Base-by-base conservation (phyloP, 2,888 invertebrate genomes). In the Odiellus spinosus region DNA sequence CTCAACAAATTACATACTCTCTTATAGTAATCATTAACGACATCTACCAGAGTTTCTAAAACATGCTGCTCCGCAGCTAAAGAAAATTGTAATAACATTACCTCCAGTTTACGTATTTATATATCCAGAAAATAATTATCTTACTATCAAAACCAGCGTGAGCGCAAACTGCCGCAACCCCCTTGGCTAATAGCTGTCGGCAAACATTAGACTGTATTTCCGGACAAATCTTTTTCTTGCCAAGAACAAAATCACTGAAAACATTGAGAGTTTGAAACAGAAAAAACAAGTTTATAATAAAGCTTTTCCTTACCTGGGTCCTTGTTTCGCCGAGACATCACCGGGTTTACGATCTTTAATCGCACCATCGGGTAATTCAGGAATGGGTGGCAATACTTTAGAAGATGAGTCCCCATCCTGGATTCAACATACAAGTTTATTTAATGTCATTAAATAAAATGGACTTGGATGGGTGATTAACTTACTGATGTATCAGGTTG, bases 121-220 rank as follows among this genome's bases (percentile, higher is more conserved):
- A n/a, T n/a, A n/a, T n/a, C n/a, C n/a, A 33, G 12, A 35, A 4
- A 35, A 2, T n/a, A 35, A 35, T n/a, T 12, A 38, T 55, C 59
- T 52, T 59, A 64, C 64, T 60, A 45, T 65, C 66, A 59, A 59
- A 65, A 33, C 64, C 63, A 26, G 60, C 50, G 55, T 66, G 65
- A 15, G 65, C 63, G 53, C 60, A 60, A 2, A 65, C 56, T 19
- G 64, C 61, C 18, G 64, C 63, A 15, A 63, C 60, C n/a, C 64
- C 61, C 47, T 60, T 56, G 5, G 60, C 51, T n/a, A 66, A 55
- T n/a, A 65, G 51, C 45, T 56, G 59, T 33, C 61, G 52, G 47
- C 59, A 58, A 11, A 60, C 53, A 8, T 53, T 46, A 18, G 58
- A 56, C 54, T 64, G 63, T 18, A 65, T 59, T 19, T 57, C 57